phyloP scores from a whole-genome alignment of 1,140 invertebrate species.

The Drosophila simulans region DNA sequence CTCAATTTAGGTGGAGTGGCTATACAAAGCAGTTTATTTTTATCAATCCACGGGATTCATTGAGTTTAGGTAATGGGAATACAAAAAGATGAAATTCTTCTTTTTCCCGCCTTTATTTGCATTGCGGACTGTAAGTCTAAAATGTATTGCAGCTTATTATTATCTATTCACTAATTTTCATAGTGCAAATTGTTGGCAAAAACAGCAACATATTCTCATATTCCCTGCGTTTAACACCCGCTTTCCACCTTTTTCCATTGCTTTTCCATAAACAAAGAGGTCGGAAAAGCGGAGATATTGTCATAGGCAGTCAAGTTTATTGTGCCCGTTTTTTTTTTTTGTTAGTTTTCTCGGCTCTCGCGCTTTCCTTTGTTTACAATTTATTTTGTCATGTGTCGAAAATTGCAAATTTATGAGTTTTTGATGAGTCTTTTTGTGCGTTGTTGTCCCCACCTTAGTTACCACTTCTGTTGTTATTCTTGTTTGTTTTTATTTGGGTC shows the following conservation, averaged over 20 bases:
- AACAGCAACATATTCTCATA: background rate
- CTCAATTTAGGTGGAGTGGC: slow-evolving; percentile 20
- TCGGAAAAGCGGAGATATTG: slow-evolving; percentile 12
- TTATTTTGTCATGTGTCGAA: slow-evolving; percentile 82
- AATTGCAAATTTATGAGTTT: slow-evolving; percentile 82
- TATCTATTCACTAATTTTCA: background rate
- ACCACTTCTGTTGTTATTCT: slow-evolving; percentile 31
- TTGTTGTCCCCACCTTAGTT: slow-evolving; percentile 36
- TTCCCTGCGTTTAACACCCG: slow-evolving; percentile 6
- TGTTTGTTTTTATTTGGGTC: slow-evolving; percentile 66
- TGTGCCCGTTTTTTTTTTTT: slow-evolving; percentile 23
- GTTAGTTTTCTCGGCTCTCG: slow-evolving; percentile 24
- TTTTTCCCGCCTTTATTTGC: background rate
- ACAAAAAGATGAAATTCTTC: background rate
- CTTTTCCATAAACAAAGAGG: slow-evolving; percentile 16
- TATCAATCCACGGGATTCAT: background rate
- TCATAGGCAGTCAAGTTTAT: slow-evolving; percentile 48
- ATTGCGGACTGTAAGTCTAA: too few relatives aligned
- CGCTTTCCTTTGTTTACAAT: slow-evolving; percentile 72
- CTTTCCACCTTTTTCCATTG: slow-evolving; percentile 12
- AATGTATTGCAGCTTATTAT: background rate
- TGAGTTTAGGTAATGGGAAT: background rate
- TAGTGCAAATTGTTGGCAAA: background rate
- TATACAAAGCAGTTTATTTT: slow-evolving; percentile 9
- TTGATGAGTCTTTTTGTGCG: slow-evolving; percentile 79